Base-by-base conservation (phyloP, 2,797 vertebrate species). In the Lagodon rhomboides region DNA sequence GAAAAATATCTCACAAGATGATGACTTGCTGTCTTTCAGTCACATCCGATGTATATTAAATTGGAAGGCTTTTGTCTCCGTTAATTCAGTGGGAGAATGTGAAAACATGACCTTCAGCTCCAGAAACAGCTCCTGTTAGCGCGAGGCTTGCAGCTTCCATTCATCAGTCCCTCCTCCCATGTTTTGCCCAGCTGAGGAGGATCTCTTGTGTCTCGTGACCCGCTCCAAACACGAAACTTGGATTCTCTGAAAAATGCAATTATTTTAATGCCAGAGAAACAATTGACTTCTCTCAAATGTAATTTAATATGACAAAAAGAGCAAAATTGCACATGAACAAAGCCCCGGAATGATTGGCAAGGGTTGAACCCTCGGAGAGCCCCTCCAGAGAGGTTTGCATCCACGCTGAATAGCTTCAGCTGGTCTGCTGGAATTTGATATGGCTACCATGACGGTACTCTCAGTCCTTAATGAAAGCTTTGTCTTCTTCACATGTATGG, bases 291-390 rank as follows among this genome's bases (percentile, higher is more conserved):
- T 80, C 84, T 86, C 80, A 78, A 75, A 93, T 83, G 86, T 88
- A 93, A 94, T 93, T 93, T 93, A 85, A 89, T 84, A 54, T 75
- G 61, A 93, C 90, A 92, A 92, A 90, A 92, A 87, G 84, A 83
- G 66, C 68, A 70, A 88, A 91, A 88, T 86, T 89, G 75, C 68
- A 54, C 71, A 80, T 38, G 87, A 91, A 90, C 81, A 87, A 87
- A 88, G 75, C 7, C 0, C 8, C 15, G 69, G 54, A 55, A 30
- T 88, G 83, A 84, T 63, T 91, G 89, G 74, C 83, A 80, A 34
- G 76, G 23, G 67, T 18, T 72, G 66, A 82, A 83, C 77, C 82
- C 79, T 1, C 34, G 3, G 70, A 77, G 75, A 86, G 63, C 65
- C 68, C 47, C 27, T 77, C 66, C 58, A 38, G 62, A 80, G 89